Base-by-base conservation (phyloP, 2,888 invertebrate species). In the Hyposoter dolosus region DNA sequence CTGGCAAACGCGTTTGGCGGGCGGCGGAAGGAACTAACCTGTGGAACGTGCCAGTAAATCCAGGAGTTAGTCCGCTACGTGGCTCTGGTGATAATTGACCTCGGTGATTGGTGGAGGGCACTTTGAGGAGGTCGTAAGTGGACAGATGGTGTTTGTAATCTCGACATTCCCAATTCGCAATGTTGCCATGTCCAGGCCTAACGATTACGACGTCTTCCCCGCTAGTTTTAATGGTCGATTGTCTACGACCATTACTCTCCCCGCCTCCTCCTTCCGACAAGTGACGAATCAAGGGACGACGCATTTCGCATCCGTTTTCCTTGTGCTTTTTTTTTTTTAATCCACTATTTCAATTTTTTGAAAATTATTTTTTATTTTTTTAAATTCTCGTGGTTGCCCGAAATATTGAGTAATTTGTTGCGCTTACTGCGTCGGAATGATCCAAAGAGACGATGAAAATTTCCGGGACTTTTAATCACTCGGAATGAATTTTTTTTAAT, bases 231-330 rank as follows among this genome's bases (percentile, higher is more conserved):
- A 83, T 77, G 35, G 74, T 82, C 50, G 88, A 87, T 72, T 88
- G 88, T 53, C 89, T 90, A 74, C 89, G 87, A 47, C 82, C 87
- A 43, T 84, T 88, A 35, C 87, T 86, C 74, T 91, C 88, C 85
- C 89, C 88, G 32, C 92, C 92, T 65, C 93, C 93, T 82, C 93
- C 93, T 88, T 93, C 93, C 69, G 93, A 93, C 72, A 93, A 90
- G 89, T 94, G 93, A 56, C 93, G 93, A 87, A 93, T 93, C 79
- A 93, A 85, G 75, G 93, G 93, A 78, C 93, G 93, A 87, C 93
- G 90, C 93, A 94, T 94, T 75, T 28, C 40, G 89, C 90, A 88
- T 90, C 71, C 79, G 82, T 82, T 56, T 12, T 28, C 56, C n/a
- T 9, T 40, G 12, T 19, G 12, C 1, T 17, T 65, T 63, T 32